A percentile compares a stretch with the other conserved stretches of the same genome.
These are phyloP conservation scores for Atherinomorus stipes DNA, from an alignment of 2,113 vertebrate genomes.

Conservation along the genomic window DNA sequence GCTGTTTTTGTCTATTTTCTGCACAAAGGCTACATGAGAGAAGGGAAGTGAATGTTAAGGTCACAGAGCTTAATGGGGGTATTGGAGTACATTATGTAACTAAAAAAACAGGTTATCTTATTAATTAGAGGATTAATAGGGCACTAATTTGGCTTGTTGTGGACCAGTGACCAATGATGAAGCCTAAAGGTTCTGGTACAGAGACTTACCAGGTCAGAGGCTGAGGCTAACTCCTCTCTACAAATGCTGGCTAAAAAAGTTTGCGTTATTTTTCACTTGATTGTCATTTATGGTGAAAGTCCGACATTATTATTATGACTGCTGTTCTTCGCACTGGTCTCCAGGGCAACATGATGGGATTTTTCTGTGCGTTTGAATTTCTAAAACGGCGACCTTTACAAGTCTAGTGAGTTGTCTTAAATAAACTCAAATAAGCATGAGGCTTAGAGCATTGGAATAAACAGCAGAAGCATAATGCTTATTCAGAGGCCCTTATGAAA, in stretches of 20 bases:
- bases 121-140: not conserved
- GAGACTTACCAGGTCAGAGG: constrained; percentile 23
- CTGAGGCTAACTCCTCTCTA: constrained; percentile 17
- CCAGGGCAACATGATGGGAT: constrained; percentile 4
- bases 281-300: constrained; percentile 32
- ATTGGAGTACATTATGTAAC: not conserved
- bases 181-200: not conserved
- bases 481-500: constrained; percentile 39
- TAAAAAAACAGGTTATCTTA: not conserved
- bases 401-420: not conserved
- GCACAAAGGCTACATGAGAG: too few species aligned
- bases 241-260: constrained; percentile 18
- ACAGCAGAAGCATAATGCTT: constrained; percentile 19
- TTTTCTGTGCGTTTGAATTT: not conserved
- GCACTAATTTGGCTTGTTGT: constrained; percentile 20
- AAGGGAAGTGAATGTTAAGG: not conserved
- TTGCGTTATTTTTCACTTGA: constrained; percentile 26
- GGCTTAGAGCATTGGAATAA: constrained; percentile 32
- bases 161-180: constrained; percentile 7
- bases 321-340: constrained; percentile 4
- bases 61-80: not conserved
- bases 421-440: constrained; percentile 36
- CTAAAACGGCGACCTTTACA: constrained; percentile 14
- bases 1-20: not conserved
- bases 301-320: constrained; percentile 22